These are phyloP conservation scores for Campylorhamphus procurvoides DNA, from an alignment of 2,113 vertebrate genomes.

Conservation along the genomic window DNA sequence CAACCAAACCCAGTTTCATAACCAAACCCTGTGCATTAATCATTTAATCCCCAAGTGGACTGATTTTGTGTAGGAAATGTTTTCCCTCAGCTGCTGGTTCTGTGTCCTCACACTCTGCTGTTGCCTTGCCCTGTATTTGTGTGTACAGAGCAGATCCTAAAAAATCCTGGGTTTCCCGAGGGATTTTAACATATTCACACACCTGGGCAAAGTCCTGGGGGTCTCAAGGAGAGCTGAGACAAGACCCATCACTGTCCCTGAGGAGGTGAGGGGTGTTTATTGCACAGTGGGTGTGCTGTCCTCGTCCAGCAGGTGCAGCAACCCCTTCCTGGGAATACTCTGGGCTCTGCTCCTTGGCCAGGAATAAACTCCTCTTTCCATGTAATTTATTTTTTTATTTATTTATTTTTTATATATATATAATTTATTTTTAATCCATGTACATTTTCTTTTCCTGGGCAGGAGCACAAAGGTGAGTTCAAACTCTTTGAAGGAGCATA, in stretches of 20 bases:
- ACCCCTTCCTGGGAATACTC: rapidly evolving
- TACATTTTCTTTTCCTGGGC: background rate
- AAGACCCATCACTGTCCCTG: rapidly evolving
- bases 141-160: rapidly evolving
- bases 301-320: background rate
- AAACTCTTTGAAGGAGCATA: background rate
- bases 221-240: background rate
- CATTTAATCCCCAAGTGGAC: background rate
- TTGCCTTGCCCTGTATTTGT: rapidly evolving
- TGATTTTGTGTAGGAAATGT: background rate
- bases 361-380: background rate
- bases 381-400: rapidly evolving
- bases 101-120: background rate
- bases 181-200: rapidly evolving
- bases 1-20: background rate
- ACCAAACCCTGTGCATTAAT: background rate
- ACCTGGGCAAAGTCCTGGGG: rapidly evolving
- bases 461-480: background rate
- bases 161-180: rapidly evolving
- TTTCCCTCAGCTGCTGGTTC: background rate
- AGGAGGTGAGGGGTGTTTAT: background rate
- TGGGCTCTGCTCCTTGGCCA: background rate
- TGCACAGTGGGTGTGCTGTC: rapidly evolving
- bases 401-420: background rate
- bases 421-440: background rate